These are phyloP conservation scores for Stratiolaelaps scimitus DNA, from an alignment of 1,140 invertebrate species.

Conservation along the genomic window DNA sequence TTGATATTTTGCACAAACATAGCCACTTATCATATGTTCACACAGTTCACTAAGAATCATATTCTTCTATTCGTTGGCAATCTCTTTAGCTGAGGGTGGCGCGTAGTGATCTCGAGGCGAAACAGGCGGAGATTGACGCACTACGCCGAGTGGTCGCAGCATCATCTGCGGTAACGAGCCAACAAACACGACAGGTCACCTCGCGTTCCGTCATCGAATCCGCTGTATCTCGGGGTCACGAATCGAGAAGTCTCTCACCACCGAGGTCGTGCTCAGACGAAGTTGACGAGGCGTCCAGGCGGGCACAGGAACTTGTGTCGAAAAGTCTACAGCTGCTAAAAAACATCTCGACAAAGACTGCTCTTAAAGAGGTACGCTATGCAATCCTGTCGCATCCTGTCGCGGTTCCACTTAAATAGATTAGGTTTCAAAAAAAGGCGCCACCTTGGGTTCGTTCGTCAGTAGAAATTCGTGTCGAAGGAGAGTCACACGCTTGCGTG, in stretches of 20 bases:
- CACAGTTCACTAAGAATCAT: too few relatives aligned
- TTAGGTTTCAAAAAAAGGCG: too few relatives aligned
- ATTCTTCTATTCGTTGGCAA: too few relatives aligned
- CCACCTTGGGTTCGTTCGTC: neutral
- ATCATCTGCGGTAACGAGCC: too few relatives aligned
- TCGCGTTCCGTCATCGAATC: slow-evolving; percentile 15
- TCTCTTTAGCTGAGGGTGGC: slow-evolving; percentile 8
- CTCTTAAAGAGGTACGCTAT: slow-evolving; percentile 12
- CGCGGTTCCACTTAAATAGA: too few relatives aligned
- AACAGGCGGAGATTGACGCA: slow-evolving; percentile 15
- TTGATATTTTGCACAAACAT: too few relatives aligned
- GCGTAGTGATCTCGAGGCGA: neutral
- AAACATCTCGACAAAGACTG: slow-evolving; percentile 21
- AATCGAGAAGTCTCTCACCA: too few relatives aligned
- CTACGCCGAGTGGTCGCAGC: neutral
- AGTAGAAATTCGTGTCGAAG: neutral
- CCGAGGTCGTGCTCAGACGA: neutral
- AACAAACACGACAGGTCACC: too few relatives aligned
- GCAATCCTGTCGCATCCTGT: neutral
- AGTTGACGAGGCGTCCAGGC: neutral
- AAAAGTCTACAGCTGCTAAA: slow-evolving; percentile 15
- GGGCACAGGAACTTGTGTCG: slow-evolving; percentile 19
- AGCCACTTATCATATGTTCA: too few relatives aligned
- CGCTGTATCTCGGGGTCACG: neutral
- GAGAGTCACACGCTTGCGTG: neutral